Evolutionary conservation across 1,140 invertebrate species (phyloP), one percentile per base, ranked within the genome.

Genomic region (Agraylea sexmaculata): DNA sequence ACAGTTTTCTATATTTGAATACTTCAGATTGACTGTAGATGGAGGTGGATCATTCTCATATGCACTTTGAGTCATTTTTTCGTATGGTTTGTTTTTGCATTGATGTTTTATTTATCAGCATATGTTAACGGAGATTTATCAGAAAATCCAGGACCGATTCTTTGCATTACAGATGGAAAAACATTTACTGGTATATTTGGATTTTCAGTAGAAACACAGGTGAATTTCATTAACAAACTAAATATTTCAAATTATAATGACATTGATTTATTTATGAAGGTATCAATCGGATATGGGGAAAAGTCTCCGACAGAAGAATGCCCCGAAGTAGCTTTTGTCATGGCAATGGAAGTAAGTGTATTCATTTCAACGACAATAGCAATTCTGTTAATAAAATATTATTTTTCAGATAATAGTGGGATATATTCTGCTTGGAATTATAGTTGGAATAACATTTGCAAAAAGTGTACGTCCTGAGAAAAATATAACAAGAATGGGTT

Each of bases 261-360:
- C 18, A 15, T 33, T 2, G 5, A 16, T 6, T n/a, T 37, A 2
- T 38, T 12, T 15, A 29, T 38, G 13, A 16, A 48, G 49, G 57
- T 58, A 1, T 62, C 77, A 2, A 76, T 80, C 44, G 77, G 77
- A 5, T 78, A 74, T 50, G 76, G 76, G 3, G 66, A 66, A 32
- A 69, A 83, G 34, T 79, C 76, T 54, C 81, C 81, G 3, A 86
- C 77, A 3, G 78, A 83, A 54, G 71, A 85, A 50, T 89, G 85
- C 53, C 75, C 80, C 0, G 77, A 83, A 52, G 80, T 78, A 0
- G 74, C 87, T 35, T 73, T 87, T 35, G 68, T 86, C 6, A 55
- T 71, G 20, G 56, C 66, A 19, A 49, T 49, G 47, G 47, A 49
- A 43, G 47, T 49, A 43, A 20, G 23, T 6, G 8, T 21, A 5